phyloP scores from a whole-genome alignment of 1,140 invertebrate species.

The Caerostris darwini region DNA sequence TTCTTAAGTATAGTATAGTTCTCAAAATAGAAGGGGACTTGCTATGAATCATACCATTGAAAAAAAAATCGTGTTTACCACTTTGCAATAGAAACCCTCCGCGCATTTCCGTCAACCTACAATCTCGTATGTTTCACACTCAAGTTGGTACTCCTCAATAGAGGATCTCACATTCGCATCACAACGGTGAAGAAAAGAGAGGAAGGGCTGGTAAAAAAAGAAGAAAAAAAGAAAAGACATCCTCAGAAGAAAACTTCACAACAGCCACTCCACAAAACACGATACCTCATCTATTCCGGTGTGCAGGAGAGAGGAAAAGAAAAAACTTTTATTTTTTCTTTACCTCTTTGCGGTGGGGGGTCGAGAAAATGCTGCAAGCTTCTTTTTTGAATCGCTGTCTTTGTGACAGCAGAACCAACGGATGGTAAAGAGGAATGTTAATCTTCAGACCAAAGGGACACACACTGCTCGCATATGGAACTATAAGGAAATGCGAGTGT shows the following conservation, averaged over 20 bases:
- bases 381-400: slow-evolving; percentile 2
- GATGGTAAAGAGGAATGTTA: neutral
- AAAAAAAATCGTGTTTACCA: too few species aligned
- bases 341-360: too few species aligned
- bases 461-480: too few species aligned
- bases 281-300: neutral
- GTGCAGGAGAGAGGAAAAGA: neutral
- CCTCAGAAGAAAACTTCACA: neutral
- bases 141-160: neutral
- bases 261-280: slow-evolving; percentile 14
- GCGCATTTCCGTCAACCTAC: too few species aligned
- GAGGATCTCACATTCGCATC: neutral
- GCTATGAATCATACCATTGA: too few species aligned
- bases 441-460: neutral
- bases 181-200: neutral
- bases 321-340: neutral
- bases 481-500: neutral
- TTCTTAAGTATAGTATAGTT: too few species aligned
- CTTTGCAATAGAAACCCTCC: too few species aligned
- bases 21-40: too few species aligned
- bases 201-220: neutral
- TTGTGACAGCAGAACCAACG: neutral
- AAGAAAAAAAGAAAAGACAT: neutral
- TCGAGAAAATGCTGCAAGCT: neutral
- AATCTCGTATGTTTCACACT: neutral